These are phyloP conservation scores for Gastrophysa polygoni DNA, from an alignment of 2,888 invertebrate genomes.

Conservation along the genomic window DNA sequence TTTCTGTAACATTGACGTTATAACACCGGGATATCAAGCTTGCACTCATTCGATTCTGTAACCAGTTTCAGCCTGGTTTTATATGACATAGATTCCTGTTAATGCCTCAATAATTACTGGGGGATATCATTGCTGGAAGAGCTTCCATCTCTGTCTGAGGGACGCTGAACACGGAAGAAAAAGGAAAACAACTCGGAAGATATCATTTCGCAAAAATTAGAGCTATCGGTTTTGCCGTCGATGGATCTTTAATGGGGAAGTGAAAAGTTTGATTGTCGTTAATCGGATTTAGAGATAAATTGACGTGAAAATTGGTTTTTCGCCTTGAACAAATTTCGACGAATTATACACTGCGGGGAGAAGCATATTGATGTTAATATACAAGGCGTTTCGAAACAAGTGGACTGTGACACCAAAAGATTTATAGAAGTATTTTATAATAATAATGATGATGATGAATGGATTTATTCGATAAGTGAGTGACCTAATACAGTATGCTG, in stretches of 20 bases:
- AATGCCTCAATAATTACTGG: conserved; percentile 33
- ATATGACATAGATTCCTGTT: conserved; percentile 25
- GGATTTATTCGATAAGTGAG: no score
- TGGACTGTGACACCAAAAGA: no score
- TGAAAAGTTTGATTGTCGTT: conserved; percentile 21
- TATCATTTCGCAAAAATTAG: conserved; percentile 24
- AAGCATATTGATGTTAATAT: not conserved
- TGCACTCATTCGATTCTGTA: no score
- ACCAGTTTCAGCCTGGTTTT: conserved; percentile 28
- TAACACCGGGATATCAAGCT: not conserved
- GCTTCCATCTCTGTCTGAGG: not conserved
- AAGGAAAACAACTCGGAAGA: not conserved
- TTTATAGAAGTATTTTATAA: no score
- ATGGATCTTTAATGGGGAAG: conserved; percentile 28
- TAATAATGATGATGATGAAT: no score
- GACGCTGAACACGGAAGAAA: not conserved
- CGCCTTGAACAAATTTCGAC: not conserved
- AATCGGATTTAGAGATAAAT: conserved; percentile 16
- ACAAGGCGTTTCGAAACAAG: no score
- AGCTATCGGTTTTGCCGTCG: conserved; percentile 32
- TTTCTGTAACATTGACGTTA: not conserved
- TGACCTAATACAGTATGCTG: no score
- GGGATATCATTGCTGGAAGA: conserved; percentile 23
- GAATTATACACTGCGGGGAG: not conserved
- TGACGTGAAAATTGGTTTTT: conserved; percentile 21